Evolutionary conservation across 64 coral and sea anemone genomes (phyloP), one percentile per base, ranked within the genome.

Genomic region (Anthopleura sola): DNA sequence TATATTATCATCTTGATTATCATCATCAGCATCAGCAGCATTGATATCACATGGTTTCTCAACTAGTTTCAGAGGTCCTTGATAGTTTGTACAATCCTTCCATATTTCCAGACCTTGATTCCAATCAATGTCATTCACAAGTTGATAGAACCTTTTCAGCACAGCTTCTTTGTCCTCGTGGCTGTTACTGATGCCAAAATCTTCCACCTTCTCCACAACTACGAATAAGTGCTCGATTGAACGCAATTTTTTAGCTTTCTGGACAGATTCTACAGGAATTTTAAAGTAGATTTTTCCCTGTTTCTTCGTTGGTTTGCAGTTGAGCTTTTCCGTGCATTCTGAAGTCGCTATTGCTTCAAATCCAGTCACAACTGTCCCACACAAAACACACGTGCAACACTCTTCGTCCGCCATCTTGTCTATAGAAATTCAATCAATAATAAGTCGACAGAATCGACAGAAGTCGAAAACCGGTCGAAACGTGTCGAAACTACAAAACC

Each of bases 211-310:
- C 60, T 91, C 90, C 2, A 99, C 90, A 0, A 99, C 90, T 33
- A 99, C 85, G 75, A 92, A 95, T 37, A 99, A 83, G 69, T 95
- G 82, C 68, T 99, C 97, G 49, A 99, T 68, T 39, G 97, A 99
- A 19, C 97, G 68, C 5, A 99, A 68, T 24, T 83, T 50, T 69
- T 95, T 95, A 34, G 93, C 38, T 74, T 90, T 87, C 10, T 46
- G 18, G 9, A 95, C 49, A 19, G 57, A 86, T 76, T 88, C 86
- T 21, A 88, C 53, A 9, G 90, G 81, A 69, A 99, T 90, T 54
- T 90, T 82, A 75, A 94, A 99, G 82, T 95, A 91, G 34, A 99
- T 82, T 50, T 90, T 91, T n/a, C 97, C 97, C 53, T 93, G 92
- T 46, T 87, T 82, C 79, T 88, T 92, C 8, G 92, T 77, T 18